These are phyloP conservation scores for Apogon talboti DNA, from an alignment of 2,797 vertebrate species.

Conservation along the genomic window DNA sequence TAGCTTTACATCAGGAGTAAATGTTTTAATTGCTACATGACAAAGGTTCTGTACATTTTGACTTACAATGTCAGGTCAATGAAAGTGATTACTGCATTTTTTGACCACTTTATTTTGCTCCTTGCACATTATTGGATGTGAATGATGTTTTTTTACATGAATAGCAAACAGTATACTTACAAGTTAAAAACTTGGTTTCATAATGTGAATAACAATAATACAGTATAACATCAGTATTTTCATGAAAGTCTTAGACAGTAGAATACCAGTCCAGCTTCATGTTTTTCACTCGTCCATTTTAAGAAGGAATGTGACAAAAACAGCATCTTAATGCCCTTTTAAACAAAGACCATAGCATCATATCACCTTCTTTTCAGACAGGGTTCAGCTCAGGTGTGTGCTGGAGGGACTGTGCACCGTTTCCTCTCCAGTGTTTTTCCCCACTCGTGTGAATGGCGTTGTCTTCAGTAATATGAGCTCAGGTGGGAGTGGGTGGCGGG, in stretches of 20 bases:
- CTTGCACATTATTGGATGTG: slow-evolving; percentile 23
- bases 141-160: slow-evolving; percentile 44
- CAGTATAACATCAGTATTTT: slow-evolving; percentile 54
- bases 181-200: slow-evolving; percentile 60
- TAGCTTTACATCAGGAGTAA: slow-evolving; percentile 67
- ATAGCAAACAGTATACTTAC: slow-evolving; percentile 65
- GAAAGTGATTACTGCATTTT: slow-evolving; percentile 50
- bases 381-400: slow-evolving; percentile 56
- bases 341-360: slow-evolving; percentile 52
- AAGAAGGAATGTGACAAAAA: slow-evolving; percentile 28
- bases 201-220: slow-evolving; percentile 54
- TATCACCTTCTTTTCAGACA: slow-evolving; percentile 58
- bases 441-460: neutral
- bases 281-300: slow-evolving; percentile 15
- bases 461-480: slow-evolving; percentile 82
- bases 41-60: slow-evolving; percentile 78
- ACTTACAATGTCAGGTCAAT: slow-evolving; percentile 70
- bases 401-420: slow-evolving; percentile 15
- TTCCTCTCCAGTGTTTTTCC: slow-evolving; percentile 14
- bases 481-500: slow-evolving; percentile 82
- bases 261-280: slow-evolving; percentile 11
- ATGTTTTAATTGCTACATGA: slow-evolving; percentile 70
- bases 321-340: slow-evolving; percentile 48
- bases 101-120: slow-evolving; percentile 32
- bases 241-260: slow-evolving; percentile 35